Conservation (phyloP, 2,113 vertebrate species). For the Ursus arctos region DNA sequence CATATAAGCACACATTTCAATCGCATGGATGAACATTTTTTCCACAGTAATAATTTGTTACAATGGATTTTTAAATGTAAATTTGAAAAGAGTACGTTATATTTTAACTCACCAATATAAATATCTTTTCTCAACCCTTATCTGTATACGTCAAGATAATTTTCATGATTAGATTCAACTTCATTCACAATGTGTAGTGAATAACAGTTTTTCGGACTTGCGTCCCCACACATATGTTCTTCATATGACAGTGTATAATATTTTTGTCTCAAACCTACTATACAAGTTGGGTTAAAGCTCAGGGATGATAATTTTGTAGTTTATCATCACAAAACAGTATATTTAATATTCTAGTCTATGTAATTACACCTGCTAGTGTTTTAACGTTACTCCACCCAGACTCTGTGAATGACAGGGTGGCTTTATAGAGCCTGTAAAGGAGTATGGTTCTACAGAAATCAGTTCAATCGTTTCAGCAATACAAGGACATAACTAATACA, state of each 20-base stretch:
- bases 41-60: slow-evolving; percentile 13
- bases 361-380: slow-evolving; percentile 63
- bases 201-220: slow-evolving; percentile 39
- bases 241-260: slow-evolving; percentile 41
- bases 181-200: slow-evolving; percentile 37
- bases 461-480: slow-evolving; percentile 37
- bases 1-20: slow-evolving; percentile 17
- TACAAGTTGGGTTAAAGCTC: slow-evolving; percentile 49
- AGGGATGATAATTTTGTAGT: slow-evolving; percentile 60
- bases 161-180: slow-evolving; percentile 48
- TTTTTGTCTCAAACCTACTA: slow-evolving; percentile 64
- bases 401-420: slow-evolving; percentile 39
- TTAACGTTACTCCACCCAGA: slow-evolving; percentile 44
- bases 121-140: neutral
- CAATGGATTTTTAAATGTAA: slow-evolving; percentile 22
- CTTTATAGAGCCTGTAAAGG: slow-evolving; percentile 34
- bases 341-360: slow-evolving; percentile 64
- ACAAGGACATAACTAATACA: neutral
- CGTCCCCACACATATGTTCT: neutral
- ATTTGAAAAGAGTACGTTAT: neutral
- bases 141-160: slow-evolving; percentile 22
- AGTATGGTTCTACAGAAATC: slow-evolving; percentile 56
- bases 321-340: slow-evolving; percentile 68
- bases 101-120: slow-evolving; percentile 15
- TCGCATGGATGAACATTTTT: slow-evolving; percentile 16